Conservation (phyloP, 2,797 vertebrate species). For the Sebastes alutus region DNA sequence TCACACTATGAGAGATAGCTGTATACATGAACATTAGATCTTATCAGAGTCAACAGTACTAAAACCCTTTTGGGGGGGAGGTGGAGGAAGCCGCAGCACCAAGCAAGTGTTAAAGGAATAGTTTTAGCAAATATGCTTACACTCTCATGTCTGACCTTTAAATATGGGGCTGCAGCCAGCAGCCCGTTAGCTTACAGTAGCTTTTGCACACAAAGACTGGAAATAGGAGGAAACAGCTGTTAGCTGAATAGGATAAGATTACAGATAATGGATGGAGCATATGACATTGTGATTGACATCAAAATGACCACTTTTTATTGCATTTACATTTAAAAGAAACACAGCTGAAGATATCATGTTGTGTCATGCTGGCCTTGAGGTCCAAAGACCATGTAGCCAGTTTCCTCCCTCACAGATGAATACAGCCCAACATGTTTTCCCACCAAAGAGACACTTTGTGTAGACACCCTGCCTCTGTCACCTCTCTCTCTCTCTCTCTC, state of each 20-base stretch:
- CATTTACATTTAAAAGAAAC: not conserved
- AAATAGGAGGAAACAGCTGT: not conserved
- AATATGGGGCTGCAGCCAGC: not conserved
- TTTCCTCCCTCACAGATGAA: not conserved
- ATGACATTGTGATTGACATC: not conserved
- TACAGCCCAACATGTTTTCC: not conserved
- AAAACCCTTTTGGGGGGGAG: not conserved
- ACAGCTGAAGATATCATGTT: not conserved
- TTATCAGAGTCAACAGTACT: not conserved
- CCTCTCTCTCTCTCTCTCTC: too few relatives aligned
- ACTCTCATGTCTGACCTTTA: conserved; percentile 1
- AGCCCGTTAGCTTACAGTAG: not conserved
- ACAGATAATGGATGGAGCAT: too few relatives aligned
- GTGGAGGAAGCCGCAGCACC: not conserved
- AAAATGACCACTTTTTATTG: not conserved
- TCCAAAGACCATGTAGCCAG: not conserved
- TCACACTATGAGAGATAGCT: not conserved
- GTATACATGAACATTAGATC: not conserved
- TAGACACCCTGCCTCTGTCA: not conserved
- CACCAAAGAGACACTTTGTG: not conserved
- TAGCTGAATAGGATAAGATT: too few relatives aligned
- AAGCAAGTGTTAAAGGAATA: not conserved
- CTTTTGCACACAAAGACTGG: not conserved
- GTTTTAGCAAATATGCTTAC: not conserved
- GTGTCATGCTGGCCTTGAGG: not conserved